These are phyloP conservation scores for Harlomillsia oculata DNA, from an alignment of 1,140 invertebrate species.

Conservation along the genomic window DNA sequence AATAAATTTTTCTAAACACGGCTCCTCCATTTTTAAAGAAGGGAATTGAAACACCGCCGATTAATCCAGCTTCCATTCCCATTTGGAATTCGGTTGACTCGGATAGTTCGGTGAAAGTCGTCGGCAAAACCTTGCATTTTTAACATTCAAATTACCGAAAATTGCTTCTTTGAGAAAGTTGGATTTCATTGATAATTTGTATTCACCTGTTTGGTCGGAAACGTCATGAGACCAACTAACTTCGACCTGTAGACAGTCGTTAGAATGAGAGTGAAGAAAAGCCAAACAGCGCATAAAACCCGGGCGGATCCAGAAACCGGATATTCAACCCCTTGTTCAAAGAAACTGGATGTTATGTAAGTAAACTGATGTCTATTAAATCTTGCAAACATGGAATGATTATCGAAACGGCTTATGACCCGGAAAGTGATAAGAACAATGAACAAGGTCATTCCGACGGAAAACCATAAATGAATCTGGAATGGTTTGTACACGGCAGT, in stretches of 20 bases:
- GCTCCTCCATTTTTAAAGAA: too few species aligned
- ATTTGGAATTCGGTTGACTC: not conserved
- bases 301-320: not conserved
- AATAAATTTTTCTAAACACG: not conserved
- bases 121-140: not conserved
- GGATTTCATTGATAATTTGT: not conserved
- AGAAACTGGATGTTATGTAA: not conserved
- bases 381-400: too few species aligned
- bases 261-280: conserved; percentile 15
- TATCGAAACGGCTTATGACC: too few species aligned
- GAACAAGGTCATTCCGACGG: not conserved
- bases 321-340: not conserved
- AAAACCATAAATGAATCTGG: not conserved
- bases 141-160: too few species aligned
- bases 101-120: not conserved
- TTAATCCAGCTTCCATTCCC: not conserved
- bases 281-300: conserved; percentile 7
- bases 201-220: conserved; percentile 1
- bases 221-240: conserved; percentile 21
- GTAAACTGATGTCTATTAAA: not conserved
- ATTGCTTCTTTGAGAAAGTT: too few species aligned
- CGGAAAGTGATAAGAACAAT: not conserved
- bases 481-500: not conserved
- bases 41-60: not conserved
- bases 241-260: conserved; percentile 23